Evolutionary conservation across 2,113 vertebrate genomes (phyloP), one percentile per base, ranked within the genome.

Genomic region (Caranx ignobilis): DNA sequence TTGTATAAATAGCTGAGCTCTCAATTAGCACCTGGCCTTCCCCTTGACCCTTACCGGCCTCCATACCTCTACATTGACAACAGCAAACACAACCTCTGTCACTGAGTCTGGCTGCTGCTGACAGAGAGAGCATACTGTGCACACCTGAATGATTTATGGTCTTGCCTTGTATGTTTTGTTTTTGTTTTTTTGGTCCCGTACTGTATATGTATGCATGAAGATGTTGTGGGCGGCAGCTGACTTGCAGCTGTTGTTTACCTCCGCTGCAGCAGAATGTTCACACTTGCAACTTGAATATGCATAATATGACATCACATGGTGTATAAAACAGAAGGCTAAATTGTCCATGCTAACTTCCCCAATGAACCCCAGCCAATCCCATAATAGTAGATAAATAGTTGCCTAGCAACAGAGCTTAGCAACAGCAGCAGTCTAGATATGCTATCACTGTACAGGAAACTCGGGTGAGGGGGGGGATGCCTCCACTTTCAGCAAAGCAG

Each of bases 301-400:
- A 82, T 75, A 59, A 80, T 61, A 66, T 77, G 76, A 82, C 72
- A 76, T 69, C 60, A 48, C 77, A 41, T 35, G 39, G 57, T 54
- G 72, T 50, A 41, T 43, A 66, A 81, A 87, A 84, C 75, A 88
- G 64, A 82, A 67, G 87, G 84, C 69, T 62, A 89, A 86, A 90
- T 87, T 83, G 84, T 76, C 77, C 50, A 50, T 6, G 64, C 68
- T 75, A 81, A 89, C 84, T 82, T 85, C 78, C 77, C 74, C 65
- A 77, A 82, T 70, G 70, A 81, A 62, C 73, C 61, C 34, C 66
- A 55, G 56, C 55, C 26, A 91, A 92, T 88, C 89, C 89, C 90
- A 93, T 93, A 92, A 90, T 92, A 90, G 83, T 85, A 87, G 81
- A 87, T 82, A 89, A 84, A 81, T 3, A 54, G 86, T 90, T 89